These are phyloP conservation scores for Pachypanchax playfairii DNA, from an alignment of 2,113 vertebrate species.

Conservation along the genomic window DNA sequence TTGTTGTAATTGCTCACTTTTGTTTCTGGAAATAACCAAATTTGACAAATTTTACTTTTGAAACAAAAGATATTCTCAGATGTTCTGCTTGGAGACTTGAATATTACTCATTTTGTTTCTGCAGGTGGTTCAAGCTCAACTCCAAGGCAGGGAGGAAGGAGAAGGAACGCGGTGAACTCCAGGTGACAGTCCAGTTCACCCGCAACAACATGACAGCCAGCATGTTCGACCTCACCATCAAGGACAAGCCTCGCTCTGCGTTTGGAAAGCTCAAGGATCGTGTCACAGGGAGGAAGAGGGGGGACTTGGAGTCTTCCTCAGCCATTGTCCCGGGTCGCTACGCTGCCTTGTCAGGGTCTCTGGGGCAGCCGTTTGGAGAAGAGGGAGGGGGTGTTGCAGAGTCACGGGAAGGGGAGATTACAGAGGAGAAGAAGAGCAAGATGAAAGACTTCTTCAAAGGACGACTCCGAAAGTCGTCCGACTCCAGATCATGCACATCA, in stretches of 20 bases:
- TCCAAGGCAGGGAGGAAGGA: slow-evolving; percentile 92
- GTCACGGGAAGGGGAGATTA: slow-evolving; percentile 57
- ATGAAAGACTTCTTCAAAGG: slow-evolving; percentile 88
- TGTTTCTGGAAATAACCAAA: neutral
- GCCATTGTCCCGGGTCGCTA: slow-evolving; percentile 91
- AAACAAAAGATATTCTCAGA: too few species aligned
- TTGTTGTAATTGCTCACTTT: neutral
- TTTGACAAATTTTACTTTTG: neutral
- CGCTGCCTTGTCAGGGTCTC: slow-evolving; percentile 71
- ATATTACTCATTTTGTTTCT: slow-evolving; percentile 7
- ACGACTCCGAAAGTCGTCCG: slow-evolving; percentile 86
- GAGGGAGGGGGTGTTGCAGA: slow-evolving; percentile 70
- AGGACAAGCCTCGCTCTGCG: slow-evolving; percentile 92
- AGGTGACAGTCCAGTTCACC: slow-evolving; percentile 91
- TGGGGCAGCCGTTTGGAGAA: slow-evolving; percentile 69
- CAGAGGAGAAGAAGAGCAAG: slow-evolving; percentile 86
- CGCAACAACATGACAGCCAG: slow-evolving; percentile 94
- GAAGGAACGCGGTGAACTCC: slow-evolving; percentile 92
- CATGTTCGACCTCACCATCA: slow-evolving; percentile 96
- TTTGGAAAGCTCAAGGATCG: slow-evolving; percentile 96
- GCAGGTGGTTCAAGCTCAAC: slow-evolving; percentile 92
- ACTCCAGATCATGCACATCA: slow-evolving; percentile 90
- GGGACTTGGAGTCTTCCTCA: slow-evolving; percentile 90
- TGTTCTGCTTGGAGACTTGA: too few species aligned
- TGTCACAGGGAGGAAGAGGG: slow-evolving; percentile 87